These are phyloP conservation scores for Chamaea fasciata DNA, from an alignment of 2,113 vertebrate genomes.

Conservation along the genomic window DNA sequence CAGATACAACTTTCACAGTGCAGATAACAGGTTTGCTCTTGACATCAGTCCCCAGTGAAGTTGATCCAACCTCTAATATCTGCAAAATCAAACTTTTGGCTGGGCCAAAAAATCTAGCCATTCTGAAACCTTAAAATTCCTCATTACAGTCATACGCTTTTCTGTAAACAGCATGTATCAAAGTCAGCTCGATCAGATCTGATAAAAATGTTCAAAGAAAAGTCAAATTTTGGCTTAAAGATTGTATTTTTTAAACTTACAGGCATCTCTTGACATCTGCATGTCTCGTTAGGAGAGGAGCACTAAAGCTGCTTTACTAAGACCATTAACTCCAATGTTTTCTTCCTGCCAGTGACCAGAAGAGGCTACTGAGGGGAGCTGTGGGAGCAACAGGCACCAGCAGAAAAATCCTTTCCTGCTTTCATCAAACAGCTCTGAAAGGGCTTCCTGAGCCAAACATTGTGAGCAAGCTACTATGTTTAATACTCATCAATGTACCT, in stretches of 20 bases:
- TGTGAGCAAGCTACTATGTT: not conserved
- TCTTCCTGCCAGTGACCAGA: not conserved
- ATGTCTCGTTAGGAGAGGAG: not conserved
- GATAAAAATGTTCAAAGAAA: not conserved
- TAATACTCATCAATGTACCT: not conserved
- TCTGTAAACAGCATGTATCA: not conserved
- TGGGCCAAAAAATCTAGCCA: not conserved
- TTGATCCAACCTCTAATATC: not conserved
- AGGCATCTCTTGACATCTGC: not conserved
- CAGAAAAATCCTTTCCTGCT: slow-evolving; percentile 11
- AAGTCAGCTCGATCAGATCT: not conserved
- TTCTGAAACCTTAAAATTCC: not conserved
- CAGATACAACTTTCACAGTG: not conserved
- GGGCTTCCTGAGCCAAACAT: slow-evolving; percentile 13
- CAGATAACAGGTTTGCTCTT: slow-evolving; percentile 24
- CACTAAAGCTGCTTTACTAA: not conserved
- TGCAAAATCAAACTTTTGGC: not conserved
- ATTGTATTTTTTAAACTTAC: not conserved
- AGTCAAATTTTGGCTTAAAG: not conserved
- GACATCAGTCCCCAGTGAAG: not conserved
- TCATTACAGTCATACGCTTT: not conserved
- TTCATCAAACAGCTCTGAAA: not conserved
- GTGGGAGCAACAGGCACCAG: not conserved
- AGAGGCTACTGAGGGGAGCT: not conserved
- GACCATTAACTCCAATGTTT: not conserved